Evolutionary conservation across 2,113 vertebrate species (phyloP).

Genomic region (Gobio gobio): DNA sequence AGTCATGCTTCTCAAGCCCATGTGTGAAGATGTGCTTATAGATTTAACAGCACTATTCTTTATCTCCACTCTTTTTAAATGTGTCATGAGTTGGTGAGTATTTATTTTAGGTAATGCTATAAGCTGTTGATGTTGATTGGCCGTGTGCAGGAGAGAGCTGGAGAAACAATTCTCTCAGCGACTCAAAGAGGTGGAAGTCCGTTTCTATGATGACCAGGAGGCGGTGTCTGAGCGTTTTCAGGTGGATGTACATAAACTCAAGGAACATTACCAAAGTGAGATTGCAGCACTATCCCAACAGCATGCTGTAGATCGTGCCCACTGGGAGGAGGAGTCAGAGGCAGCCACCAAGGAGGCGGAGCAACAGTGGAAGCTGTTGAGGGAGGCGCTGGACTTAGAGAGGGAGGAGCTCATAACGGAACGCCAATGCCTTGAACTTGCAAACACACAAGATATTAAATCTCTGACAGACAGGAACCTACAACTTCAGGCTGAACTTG

Average conservation of each 20-base stretch:
- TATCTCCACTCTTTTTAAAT: background rate
- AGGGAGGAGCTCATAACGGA: slow-evolving; percentile 73
- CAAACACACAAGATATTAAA: slow-evolving; percentile 73
- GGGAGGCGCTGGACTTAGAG: slow-evolving; percentile 69
- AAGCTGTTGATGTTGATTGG: slow-evolving; percentile 64
- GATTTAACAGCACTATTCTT: background rate
- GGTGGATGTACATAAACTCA: slow-evolving; percentile 71
- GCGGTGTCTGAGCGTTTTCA: slow-evolving; percentile 75
- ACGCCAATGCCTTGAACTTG: slow-evolving; percentile 73
- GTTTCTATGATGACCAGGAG: slow-evolving; percentile 80
- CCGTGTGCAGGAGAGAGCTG: slow-evolving; percentile 85
- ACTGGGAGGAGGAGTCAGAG: slow-evolving; percentile 82
- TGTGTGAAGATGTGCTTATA: background rate
- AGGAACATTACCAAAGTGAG: slow-evolving; percentile 75
- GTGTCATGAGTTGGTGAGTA: background rate
- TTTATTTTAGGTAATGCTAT: background rate
- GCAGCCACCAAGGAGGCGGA: slow-evolving; percentile 72
- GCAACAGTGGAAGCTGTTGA: slow-evolving; percentile 69
- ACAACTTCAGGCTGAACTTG: slow-evolving; percentile 78
- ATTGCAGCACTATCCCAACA: slow-evolving; percentile 72
- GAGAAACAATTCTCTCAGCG: slow-evolving; percentile 84
- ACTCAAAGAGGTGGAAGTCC: slow-evolving; percentile 79
- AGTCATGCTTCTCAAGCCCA: no score
- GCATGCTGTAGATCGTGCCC: slow-evolving; percentile 73
- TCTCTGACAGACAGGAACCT: slow-evolving; percentile 72